phyloP scores from a whole-genome alignment of 2,113 vertebrate genomes.

The Elachura formosa region DNA sequence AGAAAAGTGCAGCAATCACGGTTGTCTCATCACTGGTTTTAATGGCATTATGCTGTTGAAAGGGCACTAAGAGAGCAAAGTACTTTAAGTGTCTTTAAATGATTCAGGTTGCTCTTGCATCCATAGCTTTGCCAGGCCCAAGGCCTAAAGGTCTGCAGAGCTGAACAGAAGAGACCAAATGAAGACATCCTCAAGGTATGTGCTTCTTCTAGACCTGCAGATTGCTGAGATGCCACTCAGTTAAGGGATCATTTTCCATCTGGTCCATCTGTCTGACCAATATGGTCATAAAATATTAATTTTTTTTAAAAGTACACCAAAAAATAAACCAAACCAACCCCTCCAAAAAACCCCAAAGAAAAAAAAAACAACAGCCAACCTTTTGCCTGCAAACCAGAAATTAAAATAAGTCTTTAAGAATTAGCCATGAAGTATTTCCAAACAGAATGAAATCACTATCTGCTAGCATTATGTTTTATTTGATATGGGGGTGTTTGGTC shows the following conservation, averaged over 20 bases:
- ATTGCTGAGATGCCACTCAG: not conserved
- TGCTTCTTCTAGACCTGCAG: not conserved
- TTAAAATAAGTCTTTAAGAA: not conserved
- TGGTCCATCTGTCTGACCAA: not conserved
- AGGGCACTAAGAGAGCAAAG: not conserved
- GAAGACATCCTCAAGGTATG: not conserved
- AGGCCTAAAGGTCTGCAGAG: not conserved
- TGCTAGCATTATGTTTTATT: not conserved
- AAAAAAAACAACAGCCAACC: accelerated
- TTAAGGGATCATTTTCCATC: not conserved
- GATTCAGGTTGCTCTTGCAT: not conserved
- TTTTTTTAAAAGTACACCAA: no score
- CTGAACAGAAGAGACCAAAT: not conserved
- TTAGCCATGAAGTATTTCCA: not conserved
- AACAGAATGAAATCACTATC: not conserved
- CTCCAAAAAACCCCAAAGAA: not conserved
- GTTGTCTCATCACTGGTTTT: not conserved
- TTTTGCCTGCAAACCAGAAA: not conserved
- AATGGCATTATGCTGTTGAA: not conserved
- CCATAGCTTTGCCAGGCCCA: not conserved
- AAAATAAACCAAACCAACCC: not conserved
- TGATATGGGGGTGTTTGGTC: not conserved
- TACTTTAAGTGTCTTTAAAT: not conserved
- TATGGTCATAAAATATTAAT: not conserved
- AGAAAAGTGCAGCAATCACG: not conserved